Conservation (phyloP, 2,797 vertebrate species). For the Danio choprae region DNA sequence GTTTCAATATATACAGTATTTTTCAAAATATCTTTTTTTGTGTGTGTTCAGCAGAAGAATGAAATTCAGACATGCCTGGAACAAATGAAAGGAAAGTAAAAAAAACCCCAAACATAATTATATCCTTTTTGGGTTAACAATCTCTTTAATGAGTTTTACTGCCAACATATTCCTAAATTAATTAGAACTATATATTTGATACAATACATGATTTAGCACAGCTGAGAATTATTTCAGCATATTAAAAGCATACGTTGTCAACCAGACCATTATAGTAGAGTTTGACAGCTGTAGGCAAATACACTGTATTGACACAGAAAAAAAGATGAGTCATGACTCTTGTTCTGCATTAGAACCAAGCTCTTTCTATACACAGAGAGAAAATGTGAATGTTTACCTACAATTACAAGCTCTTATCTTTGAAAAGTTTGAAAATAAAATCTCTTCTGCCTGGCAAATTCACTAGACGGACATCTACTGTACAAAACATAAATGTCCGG, state of each 20-base stretch:
- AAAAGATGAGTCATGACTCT: not conserved
- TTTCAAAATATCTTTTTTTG: no score
- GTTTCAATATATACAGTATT: no score
- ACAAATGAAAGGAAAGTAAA: no score
- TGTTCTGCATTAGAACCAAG: not conserved
- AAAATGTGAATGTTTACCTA: not conserved
- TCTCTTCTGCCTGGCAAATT: no score
- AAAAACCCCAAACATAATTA: no score
- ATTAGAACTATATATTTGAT: not conserved
- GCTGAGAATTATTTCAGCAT: not conserved
- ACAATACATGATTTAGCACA: not conserved
- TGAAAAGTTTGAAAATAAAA: not conserved
- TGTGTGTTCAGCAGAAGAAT: no score
- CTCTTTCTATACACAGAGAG: not conserved
- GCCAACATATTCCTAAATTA: not conserved
- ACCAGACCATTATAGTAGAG: not conserved
- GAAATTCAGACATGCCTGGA: no score
- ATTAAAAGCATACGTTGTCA: conserved; percentile 2
- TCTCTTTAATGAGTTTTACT: not conserved
- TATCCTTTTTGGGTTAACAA: no score
- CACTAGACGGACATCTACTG: not conserved
- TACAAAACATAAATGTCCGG: not conserved
- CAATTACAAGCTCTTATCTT: not conserved
- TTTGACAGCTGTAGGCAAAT: not conserved
- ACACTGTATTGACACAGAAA: not conserved